Evolutionary conservation across 2,797 vertebrate species (phyloP).

Genomic region (Rhinatrema bivittatum): DNA sequence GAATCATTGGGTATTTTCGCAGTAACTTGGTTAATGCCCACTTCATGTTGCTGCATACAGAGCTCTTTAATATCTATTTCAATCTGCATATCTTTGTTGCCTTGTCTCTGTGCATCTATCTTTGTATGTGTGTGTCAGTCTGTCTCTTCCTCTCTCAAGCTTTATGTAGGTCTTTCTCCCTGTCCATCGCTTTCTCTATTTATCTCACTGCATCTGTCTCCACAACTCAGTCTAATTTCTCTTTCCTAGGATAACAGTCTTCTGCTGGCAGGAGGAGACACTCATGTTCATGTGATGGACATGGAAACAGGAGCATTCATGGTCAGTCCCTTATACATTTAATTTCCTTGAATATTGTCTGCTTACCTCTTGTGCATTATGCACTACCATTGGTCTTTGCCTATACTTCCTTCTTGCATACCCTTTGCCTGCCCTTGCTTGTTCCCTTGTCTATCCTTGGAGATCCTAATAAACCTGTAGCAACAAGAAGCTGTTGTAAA

Average conservation of each 20-base stretch:
- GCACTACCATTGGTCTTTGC: too few species aligned
- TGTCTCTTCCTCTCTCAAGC: too few species aligned
- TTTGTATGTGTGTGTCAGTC: too few species aligned
- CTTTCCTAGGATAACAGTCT: constrained; percentile 71
- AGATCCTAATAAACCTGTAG: too few species aligned
- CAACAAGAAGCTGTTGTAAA: too few species aligned
- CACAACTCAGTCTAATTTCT: not conserved
- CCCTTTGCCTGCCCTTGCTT: too few species aligned
- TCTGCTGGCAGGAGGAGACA: constrained; percentile 73
- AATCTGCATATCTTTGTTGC: not conserved
- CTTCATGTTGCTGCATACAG: too few species aligned
- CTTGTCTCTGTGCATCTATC: too few species aligned
- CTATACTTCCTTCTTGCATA: not conserved
- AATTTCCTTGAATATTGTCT: not conserved
- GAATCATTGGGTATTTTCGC: too few species aligned
- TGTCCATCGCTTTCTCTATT: not conserved
- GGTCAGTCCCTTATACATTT: constrained; percentile 34
- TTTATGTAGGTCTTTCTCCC: not conserved
- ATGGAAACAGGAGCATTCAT: constrained; percentile 74
- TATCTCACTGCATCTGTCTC: not conserved
- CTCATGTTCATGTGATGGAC: constrained; percentile 76
- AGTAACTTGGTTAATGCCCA: too few species aligned
- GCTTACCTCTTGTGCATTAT: not conserved
- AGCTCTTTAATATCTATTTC: too few species aligned
- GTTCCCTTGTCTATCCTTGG: too few species aligned